A percentile compares a stretch with the other conserved stretches of the same genome.
Conservation (phyloP, 2,888 invertebrate genomes). For the Crioceris asparagi region DNA sequence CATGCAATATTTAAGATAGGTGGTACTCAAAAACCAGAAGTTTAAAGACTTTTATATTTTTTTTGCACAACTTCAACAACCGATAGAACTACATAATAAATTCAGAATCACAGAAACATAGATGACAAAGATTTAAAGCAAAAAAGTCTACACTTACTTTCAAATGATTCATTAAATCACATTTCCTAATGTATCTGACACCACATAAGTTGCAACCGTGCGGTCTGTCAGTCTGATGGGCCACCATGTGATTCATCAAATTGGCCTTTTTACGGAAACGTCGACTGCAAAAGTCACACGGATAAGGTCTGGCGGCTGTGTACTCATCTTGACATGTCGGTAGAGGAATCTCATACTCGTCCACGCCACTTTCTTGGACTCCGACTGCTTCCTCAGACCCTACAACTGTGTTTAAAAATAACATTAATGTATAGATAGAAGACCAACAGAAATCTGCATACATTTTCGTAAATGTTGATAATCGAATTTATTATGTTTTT, state of each 20-base stretch:
- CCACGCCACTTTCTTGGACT: constrained; percentile 46
- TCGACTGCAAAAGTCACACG: constrained; percentile 77
- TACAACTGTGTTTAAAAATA: constrained; percentile 38
- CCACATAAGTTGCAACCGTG: constrained; percentile 76
- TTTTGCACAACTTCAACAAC: too few relatives aligned
- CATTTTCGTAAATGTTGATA: too few relatives aligned
- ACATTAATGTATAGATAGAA: neutral
- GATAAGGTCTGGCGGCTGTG: constrained; percentile 67
- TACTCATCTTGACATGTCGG: constrained; percentile 75
- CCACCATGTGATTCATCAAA: constrained; percentile 78
- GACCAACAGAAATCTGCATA: too few relatives aligned
- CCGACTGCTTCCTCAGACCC: constrained; percentile 44
- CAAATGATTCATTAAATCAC: constrained; percentile 67
- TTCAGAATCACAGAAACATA: too few relatives aligned
- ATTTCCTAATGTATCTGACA: constrained; percentile 66
- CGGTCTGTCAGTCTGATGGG: constrained; percentile 74
- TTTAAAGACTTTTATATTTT: too few relatives aligned
- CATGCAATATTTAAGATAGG: too few relatives aligned
- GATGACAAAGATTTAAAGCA: too few relatives aligned
- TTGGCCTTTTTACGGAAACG: constrained; percentile 75
- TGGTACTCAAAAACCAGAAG: too few relatives aligned
- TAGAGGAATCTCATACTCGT: constrained; percentile 61
- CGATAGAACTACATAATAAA: too few relatives aligned
- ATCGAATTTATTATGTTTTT: too few relatives aligned
- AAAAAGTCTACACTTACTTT: too few relatives aligned